Evolutionary conservation across 2,113 vertebrate genomes (phyloP), one percentile per base, ranked within the genome.

Genomic region (Nestor notabilis): DNA sequence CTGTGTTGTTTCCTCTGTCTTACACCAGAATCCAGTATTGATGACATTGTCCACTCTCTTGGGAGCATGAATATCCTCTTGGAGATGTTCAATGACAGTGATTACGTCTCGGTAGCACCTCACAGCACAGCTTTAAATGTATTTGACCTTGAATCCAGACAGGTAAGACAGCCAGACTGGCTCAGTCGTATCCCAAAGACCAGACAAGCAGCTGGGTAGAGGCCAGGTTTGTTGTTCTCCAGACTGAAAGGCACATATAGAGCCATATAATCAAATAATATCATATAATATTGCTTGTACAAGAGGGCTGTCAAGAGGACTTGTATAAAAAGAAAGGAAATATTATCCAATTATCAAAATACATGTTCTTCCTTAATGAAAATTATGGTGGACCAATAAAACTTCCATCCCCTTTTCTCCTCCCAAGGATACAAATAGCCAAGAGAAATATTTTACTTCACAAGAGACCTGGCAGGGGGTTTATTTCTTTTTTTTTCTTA

Each of bases 91-190:
- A 99, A 97, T 52, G 98, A 98, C 71, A 97, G 85, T 1, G 98
- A 99, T 46, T 99, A 99, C 58, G 98, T 99, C 78, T 98, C 98
- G 0, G 98, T 95, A 11, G 99, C 99, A 2, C 99, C 99, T 8
- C 99, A 99, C 91, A 99, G 98, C 13, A 99, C 99, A 7, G 99
- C 98, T 91, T 97, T 99, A 79, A 99, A 99, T 10, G 98, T 99
- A 13, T 97, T 98, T 31, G 82, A 49, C 63, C 90, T 85, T 0
- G 92, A 96, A 31, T 98, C 98, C 89, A 98, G 95, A 88, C 98
- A 99, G 99, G 99, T 99, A 87, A 95, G 98, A 50, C 4, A 11
- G 44, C 11, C 28, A 9, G 52, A 10, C 14, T 3, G 7, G 21
- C 65, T 13, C 6, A 3, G 68, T 33, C 2, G 2, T 14, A 7